Evolutionary conservation across 2,888 invertebrate species (phyloP).

Genomic region (Pilophorus perplexus): DNA sequence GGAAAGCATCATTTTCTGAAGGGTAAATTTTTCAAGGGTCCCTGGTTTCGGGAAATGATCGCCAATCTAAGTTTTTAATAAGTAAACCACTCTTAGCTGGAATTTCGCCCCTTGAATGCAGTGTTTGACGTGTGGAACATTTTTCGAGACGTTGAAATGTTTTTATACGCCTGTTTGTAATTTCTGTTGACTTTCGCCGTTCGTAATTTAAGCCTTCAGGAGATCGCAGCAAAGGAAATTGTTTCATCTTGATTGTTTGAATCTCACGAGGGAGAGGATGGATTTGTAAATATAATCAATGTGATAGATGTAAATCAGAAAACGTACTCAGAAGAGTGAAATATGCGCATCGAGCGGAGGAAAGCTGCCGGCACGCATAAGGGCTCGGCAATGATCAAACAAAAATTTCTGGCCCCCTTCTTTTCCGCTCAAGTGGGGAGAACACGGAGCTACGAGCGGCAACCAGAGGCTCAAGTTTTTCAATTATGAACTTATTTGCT

Average conservation of each 20-base stretch:
- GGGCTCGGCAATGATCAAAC: conserved; percentile 21
- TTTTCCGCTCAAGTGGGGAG: conserved; percentile 20
- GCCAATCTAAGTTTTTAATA: too few species aligned
- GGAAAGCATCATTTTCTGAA: not conserved
- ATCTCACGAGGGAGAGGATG: not conserved
- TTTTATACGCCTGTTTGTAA: too few species aligned
- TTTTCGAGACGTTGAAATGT: too few species aligned
- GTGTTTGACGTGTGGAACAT: too few species aligned
- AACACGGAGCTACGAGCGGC: not conserved
- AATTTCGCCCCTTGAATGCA: too few species aligned
- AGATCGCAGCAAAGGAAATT: too few species aligned
- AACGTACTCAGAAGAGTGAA: conserved; percentile 22
- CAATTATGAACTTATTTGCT: conserved; percentile 38
- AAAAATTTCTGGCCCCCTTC: conserved; percentile 15
- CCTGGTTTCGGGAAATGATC: too few species aligned
- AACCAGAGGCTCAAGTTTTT: conserved; percentile 25
- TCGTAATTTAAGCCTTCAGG: too few species aligned
- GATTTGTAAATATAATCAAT: conserved; percentile 35
- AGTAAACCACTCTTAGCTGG: too few species aligned
- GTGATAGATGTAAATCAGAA: conserved; percentile 34
- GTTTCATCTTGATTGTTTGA: conserved; percentile 10
- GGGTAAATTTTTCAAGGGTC: too few species aligned
- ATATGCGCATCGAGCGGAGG: conserved; percentile 17
- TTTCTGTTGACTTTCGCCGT: too few species aligned
- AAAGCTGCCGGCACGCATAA: conserved; percentile 10